Evolutionary conservation across 2,797 vertebrate species (phyloP), one percentile per base, ranked within the genome.

Genomic region (Thalassophryne amazonica): DNA sequence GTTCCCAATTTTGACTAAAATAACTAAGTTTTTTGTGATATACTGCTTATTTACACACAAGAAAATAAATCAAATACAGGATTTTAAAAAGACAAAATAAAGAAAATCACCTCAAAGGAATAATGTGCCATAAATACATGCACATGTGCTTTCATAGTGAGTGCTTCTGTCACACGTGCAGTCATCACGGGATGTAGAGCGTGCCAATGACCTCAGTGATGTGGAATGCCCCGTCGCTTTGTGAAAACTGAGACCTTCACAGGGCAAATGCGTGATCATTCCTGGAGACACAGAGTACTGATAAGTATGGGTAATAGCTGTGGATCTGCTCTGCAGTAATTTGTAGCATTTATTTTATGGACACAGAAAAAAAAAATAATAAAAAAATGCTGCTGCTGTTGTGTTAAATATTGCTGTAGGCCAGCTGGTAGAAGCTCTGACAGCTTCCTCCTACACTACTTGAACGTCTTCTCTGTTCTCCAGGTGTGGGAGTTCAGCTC

Each of bases 401-500:
- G 39, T 47, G 38, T 60, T 63, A 34, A 60, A 72, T 9, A 29
- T 5, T 19, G 28, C 38, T 31, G 28, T 29, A 19, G 7, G 6
- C 15, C 13, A 39, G 17, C 6, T 27, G 33, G 73, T 35, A 7
- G 27, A 58, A 48, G 14, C 9, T 22, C 4, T 50, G 35, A 42
- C 39, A 63, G 62, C 46, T 30, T 53, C 45, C 20, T 59, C 39
- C 21, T 14, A 30, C 48, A 20, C 22, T 7, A 32, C 6, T 31
- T 40, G 55, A 40, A 47, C 33, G 25, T 64, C 29, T 52, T 72
- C 6, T 71, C 18, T 78, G 27, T 58, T 54, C 52, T 42, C 31
- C 83, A 99, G 96, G 87, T 93, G 33, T 99, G 96, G 97, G 90
- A 92, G 64, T 99, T 95, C 89, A 99, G 97, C 86, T 91, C 90